Percentiles rank a stretch among this genome's conserved stretches.
These are phyloP conservation scores for Cephus pulcher DNA, from an alignment of 2,888 invertebrate genomes.

Conservation along the genomic window DNA sequence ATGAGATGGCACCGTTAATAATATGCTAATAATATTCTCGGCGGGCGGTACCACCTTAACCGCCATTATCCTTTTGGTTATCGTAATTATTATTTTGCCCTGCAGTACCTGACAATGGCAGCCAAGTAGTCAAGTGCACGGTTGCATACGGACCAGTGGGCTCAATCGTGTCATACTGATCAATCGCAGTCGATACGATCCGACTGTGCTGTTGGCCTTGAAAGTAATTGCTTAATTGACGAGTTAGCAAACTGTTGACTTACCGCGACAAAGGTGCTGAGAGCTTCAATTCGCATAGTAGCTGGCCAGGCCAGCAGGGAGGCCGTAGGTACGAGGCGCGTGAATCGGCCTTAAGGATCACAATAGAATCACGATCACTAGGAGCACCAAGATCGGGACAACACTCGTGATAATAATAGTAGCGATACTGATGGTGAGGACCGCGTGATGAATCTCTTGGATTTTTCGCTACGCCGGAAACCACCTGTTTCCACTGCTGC, in stretches of 20 bases:
- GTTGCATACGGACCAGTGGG: no score
- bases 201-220: no score
- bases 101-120: no score
- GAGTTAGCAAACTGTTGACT: conserved; percentile 57
- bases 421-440: background rate
- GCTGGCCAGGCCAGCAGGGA: conserved; percentile 74
- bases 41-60: conserved; percentile 33
- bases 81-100: conserved; percentile 31
- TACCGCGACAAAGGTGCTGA: conserved; percentile 82
- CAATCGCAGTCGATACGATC: no score
- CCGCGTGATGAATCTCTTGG: background rate
- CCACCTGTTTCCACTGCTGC: conserved; percentile 15
- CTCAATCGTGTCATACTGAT: no score
- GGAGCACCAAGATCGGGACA: background rate
- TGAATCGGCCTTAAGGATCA: conserved; percentile 52
- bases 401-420: background rate
- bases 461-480: background rate
- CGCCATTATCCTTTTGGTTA: conserved; percentile 29
- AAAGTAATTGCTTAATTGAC: no score
- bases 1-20: conserved; percentile 19
- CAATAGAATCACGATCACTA: conserved; percentile 39
- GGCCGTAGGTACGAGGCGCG: conserved; percentile 61
- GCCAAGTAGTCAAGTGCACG: no score
- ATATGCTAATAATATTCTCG: conserved; percentile 39
- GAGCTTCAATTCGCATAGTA: conserved; percentile 85